Percentiles rank a stretch among this genome's conserved stretches.
These are phyloP conservation scores for Bradypodion ventrale DNA, from an alignment of 2,797 vertebrate species.

Conservation along the genomic window DNA sequence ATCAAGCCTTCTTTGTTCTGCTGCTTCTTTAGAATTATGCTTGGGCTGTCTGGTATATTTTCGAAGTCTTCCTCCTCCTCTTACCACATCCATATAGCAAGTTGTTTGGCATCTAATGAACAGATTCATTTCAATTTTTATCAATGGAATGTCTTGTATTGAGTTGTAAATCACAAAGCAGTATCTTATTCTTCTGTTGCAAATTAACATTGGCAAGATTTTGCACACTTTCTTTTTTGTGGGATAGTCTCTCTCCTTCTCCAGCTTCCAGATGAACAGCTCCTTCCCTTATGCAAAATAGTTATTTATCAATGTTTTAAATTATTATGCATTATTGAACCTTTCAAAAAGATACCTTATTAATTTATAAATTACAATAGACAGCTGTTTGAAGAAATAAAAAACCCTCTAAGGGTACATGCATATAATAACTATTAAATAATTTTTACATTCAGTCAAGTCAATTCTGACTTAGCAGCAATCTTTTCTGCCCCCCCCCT, in stretches of 20 bases:
- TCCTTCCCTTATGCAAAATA: constrained; percentile 45
- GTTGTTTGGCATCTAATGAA: constrained; percentile 21
- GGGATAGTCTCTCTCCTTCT: constrained; percentile 35
- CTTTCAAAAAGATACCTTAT: constrained; percentile 29
- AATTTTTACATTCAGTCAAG: no score
- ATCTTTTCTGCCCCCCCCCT: no score
- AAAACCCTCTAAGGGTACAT: not conserved
- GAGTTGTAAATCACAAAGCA: constrained; percentile 4
- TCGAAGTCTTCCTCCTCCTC: not conserved
- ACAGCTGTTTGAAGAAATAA: constrained; percentile 12
- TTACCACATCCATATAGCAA: constrained; percentile 4
- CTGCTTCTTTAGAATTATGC: not conserved
- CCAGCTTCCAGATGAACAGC: constrained; percentile 8
- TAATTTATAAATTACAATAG: constrained; percentile 40
- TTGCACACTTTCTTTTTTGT: not conserved
- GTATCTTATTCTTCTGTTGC: no score
- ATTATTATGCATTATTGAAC: constrained; percentile 57
- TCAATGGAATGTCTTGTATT: constrained; percentile 7
- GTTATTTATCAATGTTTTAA: constrained; percentile 50
- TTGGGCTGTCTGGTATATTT: not conserved
- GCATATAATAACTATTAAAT: no score
- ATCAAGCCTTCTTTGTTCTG: no score
- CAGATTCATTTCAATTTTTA: constrained; percentile 26
- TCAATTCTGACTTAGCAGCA: no score
- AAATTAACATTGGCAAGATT: not conserved